Percentiles rank a stretch among this genome's conserved stretches.
These are phyloP conservation scores for Halocaridina rubra DNA, from an alignment of 2,888 invertebrate genomes.

Conservation along the genomic window DNA sequence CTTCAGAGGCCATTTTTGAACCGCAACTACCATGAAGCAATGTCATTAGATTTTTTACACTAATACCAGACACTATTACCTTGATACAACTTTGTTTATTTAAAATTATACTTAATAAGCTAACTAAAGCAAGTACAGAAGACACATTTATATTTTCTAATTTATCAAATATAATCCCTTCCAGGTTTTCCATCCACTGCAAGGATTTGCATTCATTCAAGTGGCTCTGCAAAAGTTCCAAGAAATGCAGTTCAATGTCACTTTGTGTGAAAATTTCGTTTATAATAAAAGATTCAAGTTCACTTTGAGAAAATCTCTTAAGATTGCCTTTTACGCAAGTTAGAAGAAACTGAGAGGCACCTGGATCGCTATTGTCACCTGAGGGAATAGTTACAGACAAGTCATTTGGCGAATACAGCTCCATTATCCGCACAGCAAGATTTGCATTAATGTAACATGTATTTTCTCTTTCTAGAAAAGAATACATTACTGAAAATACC, in stretches of 20 bases:
- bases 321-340: background rate
- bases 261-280: background rate
- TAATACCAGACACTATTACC: background rate
- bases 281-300: background rate
- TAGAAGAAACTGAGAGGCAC: conserved; percentile 22
- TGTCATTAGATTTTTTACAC: background rate
- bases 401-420: background rate
- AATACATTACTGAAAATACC: background rate
- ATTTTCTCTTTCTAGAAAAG: background rate
- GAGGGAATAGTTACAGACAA: background rate
- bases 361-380: background rate
- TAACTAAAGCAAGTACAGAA: background rate
- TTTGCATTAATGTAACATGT: conserved; percentile 19
- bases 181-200: background rate
- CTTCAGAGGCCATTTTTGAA: background rate
- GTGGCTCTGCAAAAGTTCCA: background rate
- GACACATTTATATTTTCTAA: background rate
- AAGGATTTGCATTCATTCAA: background rate
- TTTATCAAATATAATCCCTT: background rate
- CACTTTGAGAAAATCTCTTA: background rate
- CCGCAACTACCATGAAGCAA: conserved; percentile 31
- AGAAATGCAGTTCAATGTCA: background rate
- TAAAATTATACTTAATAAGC: background rate
- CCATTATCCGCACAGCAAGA: conserved; percentile 13
- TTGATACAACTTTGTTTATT: background rate